Base-by-base conservation (phyloP, 2,888 invertebrate genomes). In the Pecten maximus region DNA sequence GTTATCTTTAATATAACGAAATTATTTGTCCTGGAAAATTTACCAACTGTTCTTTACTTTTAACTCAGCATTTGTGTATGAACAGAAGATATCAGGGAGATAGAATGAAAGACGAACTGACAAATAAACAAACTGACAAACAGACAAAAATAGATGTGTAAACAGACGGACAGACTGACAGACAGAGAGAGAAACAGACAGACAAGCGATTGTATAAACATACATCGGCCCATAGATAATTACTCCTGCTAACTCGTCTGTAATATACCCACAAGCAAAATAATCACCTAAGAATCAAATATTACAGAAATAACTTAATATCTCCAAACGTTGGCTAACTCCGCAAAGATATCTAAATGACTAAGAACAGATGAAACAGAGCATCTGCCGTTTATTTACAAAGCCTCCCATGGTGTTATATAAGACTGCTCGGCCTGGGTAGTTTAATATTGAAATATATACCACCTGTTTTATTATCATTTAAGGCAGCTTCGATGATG, bases 311-410 rank as follows among this genome's bases (percentile, higher is more conserved):
- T 74, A 74, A 35, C 10, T 35, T 15, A 28, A 74, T 35, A 74
- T 35, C 74, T 35, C 74, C 10, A 12, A 28, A 28, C 35, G 8
- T 44, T 60, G n/a, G 60, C 19, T 35, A 74, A 74, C 74, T 6
- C 4, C 0, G 74, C 35, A 28, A 10, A 74, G 74, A 74, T 74
- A 74, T 23, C 35, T 74, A 28, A 28, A n/a, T 28, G 74, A 28
- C 74, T 74, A 74, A 28, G 23, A 74, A 8, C 74, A 74, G 74
- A 74, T 74, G 74, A 74, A 10, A 35, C 35, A 35, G 15, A 74
- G 35, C 74, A 74, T 74, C 74, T 74, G 74, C 35, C 74, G 15
- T 28, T 74, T 74, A 74, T 74, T 60, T 74, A 74, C 74, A 74
- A 6, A 74, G 35, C 6, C 74, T 28, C 74, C 35, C 12, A 74